Conservation (phyloP, 2,113 vertebrate species). For the Sarotherodon lohbergeri region DNA sequence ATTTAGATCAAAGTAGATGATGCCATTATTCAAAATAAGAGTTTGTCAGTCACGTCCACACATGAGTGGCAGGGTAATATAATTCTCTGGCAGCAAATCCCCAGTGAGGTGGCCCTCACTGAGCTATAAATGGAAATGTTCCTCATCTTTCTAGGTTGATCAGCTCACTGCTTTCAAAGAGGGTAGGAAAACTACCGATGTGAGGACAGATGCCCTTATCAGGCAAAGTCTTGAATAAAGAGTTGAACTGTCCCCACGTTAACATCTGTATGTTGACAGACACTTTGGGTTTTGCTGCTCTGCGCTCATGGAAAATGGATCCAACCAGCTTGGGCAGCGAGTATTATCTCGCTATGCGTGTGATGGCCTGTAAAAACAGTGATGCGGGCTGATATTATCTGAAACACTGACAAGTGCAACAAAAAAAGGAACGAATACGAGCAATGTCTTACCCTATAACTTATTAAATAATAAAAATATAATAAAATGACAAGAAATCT, state of each 20-base stretch:
- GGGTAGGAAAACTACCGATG: slow-evolving; percentile 47
- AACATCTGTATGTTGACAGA: not conserved
- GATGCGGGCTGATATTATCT: not conserved
- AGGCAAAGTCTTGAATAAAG: slow-evolving; percentile 12
- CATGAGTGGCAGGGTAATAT: not conserved
- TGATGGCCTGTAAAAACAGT: not conserved
- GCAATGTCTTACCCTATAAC: not conserved
- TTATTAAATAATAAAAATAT: not conserved
- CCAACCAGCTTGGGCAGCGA: not conserved
- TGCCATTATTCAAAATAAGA: slow-evolving; percentile 35
- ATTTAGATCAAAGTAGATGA: slow-evolving; percentile 1
- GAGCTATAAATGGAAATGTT: slow-evolving; percentile 71
- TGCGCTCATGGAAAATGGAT: not conserved
- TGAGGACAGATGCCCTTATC: slow-evolving; percentile 57
- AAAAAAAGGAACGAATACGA: not conserved
- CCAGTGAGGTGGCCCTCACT: slow-evolving; percentile 27
- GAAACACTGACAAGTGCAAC: not conserved
- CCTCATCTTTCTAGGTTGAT: slow-evolving; percentile 44
- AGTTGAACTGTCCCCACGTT: not conserved
- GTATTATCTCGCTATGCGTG: not conserved
- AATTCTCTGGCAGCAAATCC: slow-evolving; percentile 37
- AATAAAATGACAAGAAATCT: not conserved
- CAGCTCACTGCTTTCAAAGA: not conserved
- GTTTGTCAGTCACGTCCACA: not conserved
- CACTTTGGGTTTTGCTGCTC: not conserved